Percentiles rank a stretch among this genome's conserved stretches.
phyloP scores from a whole-genome alignment of 2,888 invertebrate genomes.

The Drosophila trichaetosa region DNA sequence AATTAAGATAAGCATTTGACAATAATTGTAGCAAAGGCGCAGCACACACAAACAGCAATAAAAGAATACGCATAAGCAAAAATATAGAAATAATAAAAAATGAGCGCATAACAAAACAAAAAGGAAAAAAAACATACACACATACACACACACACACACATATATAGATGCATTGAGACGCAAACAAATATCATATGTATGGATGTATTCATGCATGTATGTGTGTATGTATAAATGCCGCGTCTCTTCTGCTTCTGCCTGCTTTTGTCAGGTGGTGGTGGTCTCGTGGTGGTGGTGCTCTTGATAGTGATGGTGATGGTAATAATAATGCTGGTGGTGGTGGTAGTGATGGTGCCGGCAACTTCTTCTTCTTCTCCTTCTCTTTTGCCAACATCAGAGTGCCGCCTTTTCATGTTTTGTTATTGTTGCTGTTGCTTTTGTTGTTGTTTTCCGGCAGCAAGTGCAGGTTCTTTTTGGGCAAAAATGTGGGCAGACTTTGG shows the following conservation, averaged over 20 bases:
- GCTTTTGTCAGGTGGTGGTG: constrained; percentile 40
- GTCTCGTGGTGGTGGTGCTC: constrained; percentile 14
- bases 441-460: constrained; percentile 71
- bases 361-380: constrained; percentile 46
- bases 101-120: constrained; percentile 13
- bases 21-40: constrained; percentile 1
- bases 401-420: constrained; percentile 64
- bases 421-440: constrained; percentile 35
- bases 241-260: constrained; percentile 36
- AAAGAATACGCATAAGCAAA: constrained; percentile 5
- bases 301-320: constrained; percentile 1
- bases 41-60: background rate
- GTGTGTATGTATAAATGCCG: constrained; percentile 28
- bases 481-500: constrained; percentile 32
- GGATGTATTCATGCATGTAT: constrained; percentile 13
- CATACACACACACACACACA: constrained; percentile 6
- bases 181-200: constrained; percentile 8
- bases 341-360: constrained; percentile 41
- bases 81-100: constrained; percentile 7
- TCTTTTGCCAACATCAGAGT: constrained; percentile 43
- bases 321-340: constrained; percentile 10
- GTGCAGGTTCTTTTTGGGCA: constrained; percentile 59
- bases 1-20: background rate
- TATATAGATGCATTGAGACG: constrained; percentile 14
- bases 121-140: constrained; percentile 9